Conservation (phyloP, 2,888 invertebrate genomes). For the Coelopa pilipes region DNA sequence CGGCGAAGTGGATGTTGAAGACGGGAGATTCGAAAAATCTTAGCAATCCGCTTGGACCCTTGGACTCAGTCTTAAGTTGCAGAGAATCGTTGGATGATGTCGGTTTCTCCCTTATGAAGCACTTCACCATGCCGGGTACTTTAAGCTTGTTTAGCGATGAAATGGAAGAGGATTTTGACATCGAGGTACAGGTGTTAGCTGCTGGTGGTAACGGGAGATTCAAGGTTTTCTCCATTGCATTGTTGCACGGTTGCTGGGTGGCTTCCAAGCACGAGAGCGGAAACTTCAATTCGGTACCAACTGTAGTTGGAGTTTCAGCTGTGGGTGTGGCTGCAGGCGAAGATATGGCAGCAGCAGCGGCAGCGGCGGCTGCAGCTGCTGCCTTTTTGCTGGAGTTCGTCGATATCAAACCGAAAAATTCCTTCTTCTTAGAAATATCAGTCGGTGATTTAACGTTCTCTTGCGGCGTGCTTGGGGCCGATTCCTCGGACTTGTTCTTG, state of each 20-base stretch:
- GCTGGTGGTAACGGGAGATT: constrained; percentile 53
- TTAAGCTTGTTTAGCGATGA: constrained; percentile 63
- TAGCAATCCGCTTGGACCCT: constrained; percentile 64
- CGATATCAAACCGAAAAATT: constrained; percentile 64
- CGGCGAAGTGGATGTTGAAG: constrained; percentile 98
- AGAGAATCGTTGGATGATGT: constrained; percentile 38
- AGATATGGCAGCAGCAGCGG: constrained; percentile 44
- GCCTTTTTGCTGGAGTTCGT: constrained; percentile 63
- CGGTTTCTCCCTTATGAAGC: constrained; percentile 62
- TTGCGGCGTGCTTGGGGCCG: constrained; percentile 38
- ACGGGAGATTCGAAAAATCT: constrained; percentile 96
- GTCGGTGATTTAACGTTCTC: constrained; percentile 63
- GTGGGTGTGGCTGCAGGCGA: constrained; percentile 46
- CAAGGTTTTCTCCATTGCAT: constrained; percentile 48
- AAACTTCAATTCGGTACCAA: too few species aligned
- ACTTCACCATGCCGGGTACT: constrained; percentile 66
- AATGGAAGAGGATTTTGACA: constrained; percentile 59
- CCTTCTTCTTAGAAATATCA: constrained; percentile 65
- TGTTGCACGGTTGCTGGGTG: not conserved
- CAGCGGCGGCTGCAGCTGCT: constrained; percentile 57
- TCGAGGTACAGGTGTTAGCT: constrained; percentile 1
- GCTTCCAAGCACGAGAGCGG: not conserved
- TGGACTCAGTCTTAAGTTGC: constrained; percentile 57
- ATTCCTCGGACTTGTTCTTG: constrained; percentile 56
- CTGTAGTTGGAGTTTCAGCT: constrained; percentile 42